phyloP scores from a whole-genome alignment of 2,888 invertebrate species.

The Congeria kusceri region DNA sequence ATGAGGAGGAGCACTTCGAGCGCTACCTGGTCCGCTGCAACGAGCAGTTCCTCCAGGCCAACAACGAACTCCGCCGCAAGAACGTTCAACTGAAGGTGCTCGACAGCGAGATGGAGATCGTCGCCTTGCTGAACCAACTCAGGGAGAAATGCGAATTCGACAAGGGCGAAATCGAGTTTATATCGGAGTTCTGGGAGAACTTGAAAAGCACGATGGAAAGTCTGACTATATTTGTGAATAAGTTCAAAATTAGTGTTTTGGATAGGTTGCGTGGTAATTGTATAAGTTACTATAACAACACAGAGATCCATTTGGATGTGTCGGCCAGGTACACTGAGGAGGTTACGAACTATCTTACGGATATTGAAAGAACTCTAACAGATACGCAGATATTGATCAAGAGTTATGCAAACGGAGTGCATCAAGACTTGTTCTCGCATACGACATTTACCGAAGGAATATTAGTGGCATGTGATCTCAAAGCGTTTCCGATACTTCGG shows the following conservation, averaged over 20 bases:
- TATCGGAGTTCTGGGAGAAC: slow-evolving; percentile 82
- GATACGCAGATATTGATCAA: slow-evolving; percentile 75
- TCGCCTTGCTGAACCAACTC: slow-evolving; percentile 76
- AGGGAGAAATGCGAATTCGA: slow-evolving; percentile 70
- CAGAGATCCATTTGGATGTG: slow-evolving; percentile 74
- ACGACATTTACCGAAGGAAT: slow-evolving; percentile 77
- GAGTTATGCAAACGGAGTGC: slow-evolving; percentile 75
- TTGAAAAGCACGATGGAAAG: slow-evolving; percentile 74
- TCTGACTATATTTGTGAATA: slow-evolving; percentile 69
- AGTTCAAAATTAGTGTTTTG: slow-evolving; percentile 77
- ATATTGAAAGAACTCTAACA: slow-evolving; percentile 69
- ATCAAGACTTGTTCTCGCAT: slow-evolving; percentile 78
- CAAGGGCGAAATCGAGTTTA: slow-evolving; percentile 69
- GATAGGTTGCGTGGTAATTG: slow-evolving; percentile 78
- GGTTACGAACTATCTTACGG: slow-evolving; percentile 72
- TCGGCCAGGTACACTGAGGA: slow-evolving; percentile 78
- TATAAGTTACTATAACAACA: slow-evolving; percentile 76
- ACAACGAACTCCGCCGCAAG: slow-evolving; percentile 74
- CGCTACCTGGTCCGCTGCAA: slow-evolving; percentile 76
- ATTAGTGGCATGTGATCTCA: slow-evolving; percentile 79
- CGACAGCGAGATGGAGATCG: slow-evolving; percentile 74
- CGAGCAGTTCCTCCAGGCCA: slow-evolving; percentile 78
- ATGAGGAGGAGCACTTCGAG: slow-evolving; percentile 71
- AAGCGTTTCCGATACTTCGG: slow-evolving; percentile 82
- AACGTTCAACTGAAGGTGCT: slow-evolving; percentile 71